These are phyloP conservation scores for Chaetophractus vellerosus DNA, from an alignment of 2,797 vertebrate genomes.

Conservation along the genomic window DNA sequence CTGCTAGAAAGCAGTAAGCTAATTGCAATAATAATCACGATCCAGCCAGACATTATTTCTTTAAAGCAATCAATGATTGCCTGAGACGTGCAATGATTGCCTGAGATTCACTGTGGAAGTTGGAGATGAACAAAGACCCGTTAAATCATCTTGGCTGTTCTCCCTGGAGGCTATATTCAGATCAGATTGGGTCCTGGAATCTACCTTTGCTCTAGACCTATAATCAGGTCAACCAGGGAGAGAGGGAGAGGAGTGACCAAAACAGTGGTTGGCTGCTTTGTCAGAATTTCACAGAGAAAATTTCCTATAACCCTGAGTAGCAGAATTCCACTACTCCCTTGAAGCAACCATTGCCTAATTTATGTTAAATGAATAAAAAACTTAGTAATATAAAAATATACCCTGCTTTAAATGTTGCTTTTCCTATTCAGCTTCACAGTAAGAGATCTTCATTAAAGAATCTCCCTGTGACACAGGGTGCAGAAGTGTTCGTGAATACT, in stretches of 20 bases:
- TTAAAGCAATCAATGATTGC: conserved; percentile 34
- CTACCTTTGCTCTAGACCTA: background rate
- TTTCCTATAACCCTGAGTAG: background rate
- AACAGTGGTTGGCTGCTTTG: background rate
- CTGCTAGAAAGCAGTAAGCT: background rate
- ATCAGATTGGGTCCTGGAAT: background rate
- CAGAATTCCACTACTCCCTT: background rate
- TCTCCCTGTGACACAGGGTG: background rate
- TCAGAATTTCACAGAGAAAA: background rate
- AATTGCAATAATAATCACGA: background rate
- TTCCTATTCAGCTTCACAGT: background rate
- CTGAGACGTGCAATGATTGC: background rate
- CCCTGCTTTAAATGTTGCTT: background rate
- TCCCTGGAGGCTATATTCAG: background rate
- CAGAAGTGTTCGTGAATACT: background rate
- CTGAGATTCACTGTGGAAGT: background rate
- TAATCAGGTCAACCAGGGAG: background rate
- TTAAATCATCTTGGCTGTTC: background rate
- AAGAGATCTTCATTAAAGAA: background rate
- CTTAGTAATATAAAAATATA: background rate
- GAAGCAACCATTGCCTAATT: background rate
- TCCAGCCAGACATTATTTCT: conserved; percentile 4
- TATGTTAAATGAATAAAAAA: background rate
- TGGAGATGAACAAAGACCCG: conserved; percentile 53
- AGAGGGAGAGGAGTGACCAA: background rate